Conservation (phyloP, 2,797 vertebrate genomes). For the Galago senegalensis region DNA sequence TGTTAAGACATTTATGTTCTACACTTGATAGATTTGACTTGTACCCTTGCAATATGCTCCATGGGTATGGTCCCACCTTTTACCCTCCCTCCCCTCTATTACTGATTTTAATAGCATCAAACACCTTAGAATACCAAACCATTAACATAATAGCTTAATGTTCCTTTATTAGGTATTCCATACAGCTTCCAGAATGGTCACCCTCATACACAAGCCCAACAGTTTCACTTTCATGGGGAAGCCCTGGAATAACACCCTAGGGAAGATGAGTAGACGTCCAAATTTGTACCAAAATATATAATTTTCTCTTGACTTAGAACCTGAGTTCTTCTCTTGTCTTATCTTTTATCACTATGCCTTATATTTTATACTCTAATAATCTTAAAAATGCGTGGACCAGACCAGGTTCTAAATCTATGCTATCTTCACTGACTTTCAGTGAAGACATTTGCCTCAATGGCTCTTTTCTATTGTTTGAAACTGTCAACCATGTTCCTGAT, state of each 20-base stretch:
- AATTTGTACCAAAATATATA: neutral
- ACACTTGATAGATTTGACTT: no score
- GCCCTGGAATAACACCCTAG: neutral
- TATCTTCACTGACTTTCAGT: neutral
- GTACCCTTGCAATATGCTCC: no score
- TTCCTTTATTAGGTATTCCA: neutral
- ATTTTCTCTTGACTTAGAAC: neutral
- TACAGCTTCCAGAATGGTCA: neutral
- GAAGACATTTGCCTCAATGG: neutral
- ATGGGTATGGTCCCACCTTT: no score
- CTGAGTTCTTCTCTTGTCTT: neutral
- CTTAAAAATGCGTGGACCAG: neutral
- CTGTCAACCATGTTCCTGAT: neutral
- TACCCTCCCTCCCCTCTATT: no score
- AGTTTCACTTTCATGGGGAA: neutral
- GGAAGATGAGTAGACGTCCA: neutral
- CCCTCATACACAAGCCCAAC: neutral
- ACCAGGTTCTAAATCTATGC: neutral
- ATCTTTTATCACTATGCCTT: neutral
- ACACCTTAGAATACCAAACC: neutral
- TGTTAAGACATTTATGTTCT: no score
- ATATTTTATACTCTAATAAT: conserved; percentile 18
- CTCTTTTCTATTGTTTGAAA: neutral
- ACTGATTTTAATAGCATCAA: neutral
- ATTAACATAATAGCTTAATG: neutral